Evolutionary conservation across 2,113 vertebrate species (phyloP).

Genomic region (Pseudonaja textilis): DNA sequence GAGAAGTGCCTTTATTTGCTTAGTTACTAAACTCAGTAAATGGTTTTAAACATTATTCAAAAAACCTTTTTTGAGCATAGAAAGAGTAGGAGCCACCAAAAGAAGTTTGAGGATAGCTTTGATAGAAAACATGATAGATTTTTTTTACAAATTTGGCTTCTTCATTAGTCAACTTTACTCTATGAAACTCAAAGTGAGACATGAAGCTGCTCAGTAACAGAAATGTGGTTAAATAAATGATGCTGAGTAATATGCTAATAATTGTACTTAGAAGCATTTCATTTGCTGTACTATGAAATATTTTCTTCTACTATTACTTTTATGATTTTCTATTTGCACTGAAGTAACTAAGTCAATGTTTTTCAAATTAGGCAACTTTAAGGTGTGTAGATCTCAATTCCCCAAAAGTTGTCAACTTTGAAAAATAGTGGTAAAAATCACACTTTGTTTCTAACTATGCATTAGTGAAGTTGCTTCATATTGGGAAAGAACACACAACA

Average conservation of each 20-base stretch:
- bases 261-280: not conserved
- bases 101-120: not conserved
- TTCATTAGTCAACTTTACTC: not conserved
- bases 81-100: not conserved
- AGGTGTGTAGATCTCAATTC: not conserved
- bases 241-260: not conserved
- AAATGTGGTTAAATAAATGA: not conserved
- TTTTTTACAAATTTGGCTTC: not conserved
- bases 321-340: not conserved
- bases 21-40: not conserved
- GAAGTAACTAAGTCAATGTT: not conserved
- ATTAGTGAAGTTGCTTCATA: not conserved
- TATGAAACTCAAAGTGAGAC: not conserved
- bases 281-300: not conserved
- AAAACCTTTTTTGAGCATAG: not conserved
- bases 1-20: not conserved
- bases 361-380: not conserved
- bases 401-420: not conserved
- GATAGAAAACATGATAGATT: not conserved
- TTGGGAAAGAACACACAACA: too few species aligned
- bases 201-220: not conserved
- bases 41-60: not conserved
- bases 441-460: not conserved
- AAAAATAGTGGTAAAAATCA: not conserved
- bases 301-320: not conserved